Percentiles rank a stretch among this genome's conserved stretches.
phyloP scores from a whole-genome alignment of 2,113 vertebrate genomes.

The Psammodynastes pulverulentus region DNA sequence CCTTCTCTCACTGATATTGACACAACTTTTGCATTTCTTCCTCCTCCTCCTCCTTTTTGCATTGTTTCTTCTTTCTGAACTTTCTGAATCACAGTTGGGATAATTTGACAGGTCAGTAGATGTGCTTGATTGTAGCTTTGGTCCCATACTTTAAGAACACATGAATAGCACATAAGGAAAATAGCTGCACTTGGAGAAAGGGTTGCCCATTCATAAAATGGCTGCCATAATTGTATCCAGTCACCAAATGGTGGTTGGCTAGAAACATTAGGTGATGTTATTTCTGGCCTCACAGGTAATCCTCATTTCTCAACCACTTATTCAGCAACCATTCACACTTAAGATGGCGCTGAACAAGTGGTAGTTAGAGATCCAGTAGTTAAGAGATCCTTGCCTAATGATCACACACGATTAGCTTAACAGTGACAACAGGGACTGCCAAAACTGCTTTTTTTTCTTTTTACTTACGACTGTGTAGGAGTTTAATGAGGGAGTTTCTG shows the following conservation, averaged over 20 bases:
- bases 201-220: background rate
- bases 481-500: background rate
- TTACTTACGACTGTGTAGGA: background rate
- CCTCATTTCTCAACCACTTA: background rate
- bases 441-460: background rate
- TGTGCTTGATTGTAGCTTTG: background rate
- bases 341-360: background rate
- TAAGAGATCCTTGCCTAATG: background rate
- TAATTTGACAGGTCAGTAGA: background rate
- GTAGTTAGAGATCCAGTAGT: background rate
- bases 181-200: background rate
- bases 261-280: background rate
- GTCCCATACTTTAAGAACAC: background rate
- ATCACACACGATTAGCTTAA: background rate
- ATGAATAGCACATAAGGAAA: background rate
- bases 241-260: background rate
- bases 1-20: conserved; percentile 60
- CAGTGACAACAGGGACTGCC: background rate
- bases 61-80: background rate
- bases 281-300: background rate
- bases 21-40: conserved; percentile 34
- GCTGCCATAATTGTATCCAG: background rate
- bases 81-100: conserved; percentile 37
- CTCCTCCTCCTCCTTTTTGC: accelerated
- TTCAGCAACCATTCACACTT: background rate